These are phyloP conservation scores for Channallabes apus DNA, from an alignment of 2,797 vertebrate genomes.

Conservation along the genomic window DNA sequence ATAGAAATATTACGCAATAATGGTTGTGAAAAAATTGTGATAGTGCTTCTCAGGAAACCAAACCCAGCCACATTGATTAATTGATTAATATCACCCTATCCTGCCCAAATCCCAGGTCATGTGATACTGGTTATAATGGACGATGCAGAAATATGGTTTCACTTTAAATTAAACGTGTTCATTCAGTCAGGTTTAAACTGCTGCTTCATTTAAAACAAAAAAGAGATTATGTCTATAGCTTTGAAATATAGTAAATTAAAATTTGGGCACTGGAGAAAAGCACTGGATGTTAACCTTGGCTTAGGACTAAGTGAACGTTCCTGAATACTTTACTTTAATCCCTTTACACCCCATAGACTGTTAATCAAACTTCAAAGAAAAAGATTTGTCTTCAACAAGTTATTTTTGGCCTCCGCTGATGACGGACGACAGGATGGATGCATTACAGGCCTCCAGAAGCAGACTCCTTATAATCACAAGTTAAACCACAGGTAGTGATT, in stretches of 20 bases:
- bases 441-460: not conserved
- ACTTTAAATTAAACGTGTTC: not conserved
- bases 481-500: not conserved
- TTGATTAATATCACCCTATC: not conserved
- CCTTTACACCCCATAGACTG: not conserved
- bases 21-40: too few relatives aligned
- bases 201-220: not conserved
- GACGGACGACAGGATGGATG: not conserved
- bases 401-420: constrained; percentile 2
- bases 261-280: not conserved
- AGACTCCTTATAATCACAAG: not conserved
- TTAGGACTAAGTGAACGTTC: not conserved
- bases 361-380: constrained; percentile 2
- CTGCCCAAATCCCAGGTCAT: not conserved
- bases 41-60: too few relatives aligned
- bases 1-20: not conserved
- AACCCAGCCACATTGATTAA: not conserved
- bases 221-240: not conserved
- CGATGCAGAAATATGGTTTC: not conserved
- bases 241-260: not conserved
- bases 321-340: not conserved
- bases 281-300: not conserved
- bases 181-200: not conserved
- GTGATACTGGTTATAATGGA: not conserved
- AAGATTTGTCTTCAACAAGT: not conserved